Percentiles rank a stretch among this genome's conserved stretches.
Evolutionary conservation across 2,888 invertebrate species (phyloP).

Genomic region (Eupithecia subfuscata): DNA sequence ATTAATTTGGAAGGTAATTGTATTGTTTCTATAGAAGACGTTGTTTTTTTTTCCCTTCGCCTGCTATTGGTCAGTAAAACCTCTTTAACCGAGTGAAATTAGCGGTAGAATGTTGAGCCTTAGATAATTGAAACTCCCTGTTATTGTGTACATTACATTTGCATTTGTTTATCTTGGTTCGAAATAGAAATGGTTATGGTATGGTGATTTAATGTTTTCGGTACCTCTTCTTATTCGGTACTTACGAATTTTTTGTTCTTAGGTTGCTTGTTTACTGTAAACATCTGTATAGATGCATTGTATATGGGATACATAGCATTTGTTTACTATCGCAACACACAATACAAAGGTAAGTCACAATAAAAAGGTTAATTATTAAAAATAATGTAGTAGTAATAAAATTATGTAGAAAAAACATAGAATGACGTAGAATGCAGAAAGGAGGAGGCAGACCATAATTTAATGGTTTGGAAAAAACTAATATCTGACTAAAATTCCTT

Average conservation of each 20-base stretch:
- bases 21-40: constrained; percentile 25
- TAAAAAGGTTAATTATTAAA: too few species aligned
- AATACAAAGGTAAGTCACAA: too few species aligned
- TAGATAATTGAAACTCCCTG: constrained; percentile 12
- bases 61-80: constrained; percentile 19
- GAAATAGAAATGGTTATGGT: constrained; percentile 14
- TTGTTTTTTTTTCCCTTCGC: constrained; percentile 21
- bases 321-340: neutral
- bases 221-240: neutral
- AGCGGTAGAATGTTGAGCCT: constrained; percentile 9
- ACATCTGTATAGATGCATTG: too few species aligned
- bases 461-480: too few species aligned
- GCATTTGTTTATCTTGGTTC: constrained; percentile 14
- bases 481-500: too few species aligned
- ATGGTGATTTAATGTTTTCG: constrained; percentile 12
- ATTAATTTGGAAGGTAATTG: constrained; percentile 40
- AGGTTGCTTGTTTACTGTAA: neutral
- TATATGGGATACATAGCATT: neutral
- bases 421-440: too few species aligned
- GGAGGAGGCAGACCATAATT: too few species aligned
- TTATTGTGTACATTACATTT: constrained; percentile 17
- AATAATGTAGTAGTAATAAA: too few species aligned
- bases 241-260: neutral
- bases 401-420: too few species aligned
- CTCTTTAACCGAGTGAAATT: constrained; percentile 18